Conservation (phyloP, 2,113 vertebrate genomes). For the Platysternon megacephalum region DNA sequence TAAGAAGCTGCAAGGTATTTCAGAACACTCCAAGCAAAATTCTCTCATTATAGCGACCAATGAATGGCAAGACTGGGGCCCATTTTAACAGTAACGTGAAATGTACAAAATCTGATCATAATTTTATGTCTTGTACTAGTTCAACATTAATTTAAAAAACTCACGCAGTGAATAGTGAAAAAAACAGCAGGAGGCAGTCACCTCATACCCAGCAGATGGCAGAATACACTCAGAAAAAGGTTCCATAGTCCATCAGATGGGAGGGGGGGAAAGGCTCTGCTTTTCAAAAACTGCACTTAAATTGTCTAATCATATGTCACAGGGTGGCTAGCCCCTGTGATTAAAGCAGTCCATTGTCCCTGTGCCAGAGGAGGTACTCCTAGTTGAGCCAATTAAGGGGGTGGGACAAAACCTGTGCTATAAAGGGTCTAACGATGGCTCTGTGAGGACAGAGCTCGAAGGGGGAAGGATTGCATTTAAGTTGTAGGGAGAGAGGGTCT, state of each 20-base stretch:
- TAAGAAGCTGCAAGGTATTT: too few species aligned
- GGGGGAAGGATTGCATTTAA: not conserved
- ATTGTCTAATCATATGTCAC: not conserved
- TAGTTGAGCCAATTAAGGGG: not conserved
- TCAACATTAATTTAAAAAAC: not conserved
- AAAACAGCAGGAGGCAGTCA: fast-evolving
- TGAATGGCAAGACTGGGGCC: fast-evolving
- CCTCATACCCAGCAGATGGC: not conserved
- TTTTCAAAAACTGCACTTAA: not conserved
- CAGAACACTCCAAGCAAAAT: too few species aligned
- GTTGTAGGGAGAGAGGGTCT: not conserved
- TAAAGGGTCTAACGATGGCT: not conserved
- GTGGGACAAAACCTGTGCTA: too few species aligned
- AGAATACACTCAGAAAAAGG: not conserved
- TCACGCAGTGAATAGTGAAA: fast-evolving
- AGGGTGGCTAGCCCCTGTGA: not conserved
- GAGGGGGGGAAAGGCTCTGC: fast-evolving
- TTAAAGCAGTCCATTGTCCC: not conserved
- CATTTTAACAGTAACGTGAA: fast-evolving
- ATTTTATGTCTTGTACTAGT: not conserved
- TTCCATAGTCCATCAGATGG: fast-evolving
- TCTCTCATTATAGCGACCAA: too few species aligned
- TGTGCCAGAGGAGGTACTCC: not conserved
- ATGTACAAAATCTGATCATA: fast-evolving
- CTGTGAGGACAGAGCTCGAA: not conserved